Conservation (phyloP, 1,140 invertebrate species). For the Formica selysi region DNA sequence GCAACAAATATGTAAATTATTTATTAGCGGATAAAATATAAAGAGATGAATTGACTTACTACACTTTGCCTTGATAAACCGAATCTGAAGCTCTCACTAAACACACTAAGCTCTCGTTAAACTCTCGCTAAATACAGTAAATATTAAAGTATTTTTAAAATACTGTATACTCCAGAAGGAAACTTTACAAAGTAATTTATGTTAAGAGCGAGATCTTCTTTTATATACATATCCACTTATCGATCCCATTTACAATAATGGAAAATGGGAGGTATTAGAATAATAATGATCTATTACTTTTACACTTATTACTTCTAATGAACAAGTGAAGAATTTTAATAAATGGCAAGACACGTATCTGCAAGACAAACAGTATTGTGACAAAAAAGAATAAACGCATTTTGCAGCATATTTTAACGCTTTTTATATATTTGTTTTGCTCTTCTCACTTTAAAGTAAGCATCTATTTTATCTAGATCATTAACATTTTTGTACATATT, state of each 20-base stretch:
- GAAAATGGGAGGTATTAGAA: background rate
- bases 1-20: constrained; percentile 7
- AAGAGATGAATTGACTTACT: background rate
- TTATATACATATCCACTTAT: constrained; percentile 10
- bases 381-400: background rate
- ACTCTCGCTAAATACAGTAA: too few species aligned
- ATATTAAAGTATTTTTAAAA: background rate
- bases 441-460: background rate
- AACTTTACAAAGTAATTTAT: background rate
- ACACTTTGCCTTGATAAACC: background rate
- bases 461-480: background rate
- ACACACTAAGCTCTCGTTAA: too few species aligned
- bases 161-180: background rate
- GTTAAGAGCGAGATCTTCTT: too few species aligned
- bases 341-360: background rate
- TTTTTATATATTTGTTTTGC: background rate
- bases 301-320: background rate
- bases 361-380: background rate
- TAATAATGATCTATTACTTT: too few species aligned
- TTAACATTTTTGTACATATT: constrained; percentile 10
- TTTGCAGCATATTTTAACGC: background rate
- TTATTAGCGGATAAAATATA: constrained; percentile 9
- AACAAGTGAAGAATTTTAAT: background rate
- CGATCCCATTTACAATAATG: background rate
- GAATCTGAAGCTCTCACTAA: background rate